These are phyloP conservation scores for Formicarius rufipectus DNA, from an alignment of 2,113 vertebrate species.

Conservation along the genomic window DNA sequence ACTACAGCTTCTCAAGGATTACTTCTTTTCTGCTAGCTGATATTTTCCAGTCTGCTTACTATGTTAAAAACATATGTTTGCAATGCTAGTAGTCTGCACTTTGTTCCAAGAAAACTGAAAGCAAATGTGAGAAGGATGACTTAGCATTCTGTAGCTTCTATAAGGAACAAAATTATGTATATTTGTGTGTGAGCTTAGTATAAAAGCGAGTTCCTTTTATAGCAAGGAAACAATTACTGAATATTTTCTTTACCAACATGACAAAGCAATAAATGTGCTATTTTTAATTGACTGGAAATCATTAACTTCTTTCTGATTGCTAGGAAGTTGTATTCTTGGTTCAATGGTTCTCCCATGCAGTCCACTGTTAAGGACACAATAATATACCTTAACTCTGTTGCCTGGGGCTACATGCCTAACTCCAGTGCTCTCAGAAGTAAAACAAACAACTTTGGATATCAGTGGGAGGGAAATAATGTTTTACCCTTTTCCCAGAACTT, in stretches of 20 bases:
- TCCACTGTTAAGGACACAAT: not conserved
- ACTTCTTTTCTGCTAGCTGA: not conserved
- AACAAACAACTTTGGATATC: not conserved
- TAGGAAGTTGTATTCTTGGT: not conserved
- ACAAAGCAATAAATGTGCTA: not conserved
- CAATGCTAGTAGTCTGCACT: not conserved
- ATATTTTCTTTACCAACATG: not conserved
- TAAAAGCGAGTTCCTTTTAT: not conserved
- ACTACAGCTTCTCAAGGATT: not conserved
- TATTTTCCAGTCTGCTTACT: not conserved
- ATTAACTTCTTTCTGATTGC: not conserved
- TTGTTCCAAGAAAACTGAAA: not conserved
- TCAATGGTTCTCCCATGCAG: not conserved
- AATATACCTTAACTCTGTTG: not conserved
- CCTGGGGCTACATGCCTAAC: not conserved
- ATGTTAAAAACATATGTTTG: not conserved
- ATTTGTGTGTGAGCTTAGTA: not conserved
- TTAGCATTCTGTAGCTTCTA: not conserved
- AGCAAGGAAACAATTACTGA: not conserved
- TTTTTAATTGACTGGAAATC: conserved; percentile 1
- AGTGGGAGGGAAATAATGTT: not conserved
- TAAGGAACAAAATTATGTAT: not conserved
- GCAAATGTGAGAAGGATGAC: not conserved
- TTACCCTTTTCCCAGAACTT: not conserved
- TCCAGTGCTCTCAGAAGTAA: not conserved